Base-by-base conservation (phyloP, 2,797 vertebrate genomes). In the Chelidonichthys spinosus region DNA sequence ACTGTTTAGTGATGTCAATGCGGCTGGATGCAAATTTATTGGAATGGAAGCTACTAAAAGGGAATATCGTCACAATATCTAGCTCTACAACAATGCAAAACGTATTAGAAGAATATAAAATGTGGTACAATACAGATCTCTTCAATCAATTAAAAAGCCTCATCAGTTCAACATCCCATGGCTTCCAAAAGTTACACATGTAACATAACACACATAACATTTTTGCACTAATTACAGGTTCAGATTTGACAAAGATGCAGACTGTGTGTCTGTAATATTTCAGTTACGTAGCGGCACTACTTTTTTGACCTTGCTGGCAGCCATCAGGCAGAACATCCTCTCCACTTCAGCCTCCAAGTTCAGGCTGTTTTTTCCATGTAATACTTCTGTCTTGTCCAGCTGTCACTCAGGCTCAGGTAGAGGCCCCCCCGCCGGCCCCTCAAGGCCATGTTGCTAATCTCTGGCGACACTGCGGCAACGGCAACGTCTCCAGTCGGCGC, bases 371-470 rank as follows among this genome's bases (percentile, higher is more conserved):
- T 63, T 67, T 43, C 6, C 25, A 25, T 25, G 49, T 59, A 42
- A n/a, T 72, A 42, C 64, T 58, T 47, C 9, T 25, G 59, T 67
- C 74, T 49, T 60, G 39, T 60, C 39, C 64, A 40, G 60, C 77
- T 53, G 35, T 81, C 64, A 35, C 6, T 73, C 60, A 14, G 67
- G 63, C 67, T 76, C 1, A 0, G 18, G 32, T 7, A 13, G 61
- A 64, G 54, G 83, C 71, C 46, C 33, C 59, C 69, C 46, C 33
- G 62, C 69, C 72, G 74, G 78, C 62, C 81, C 25, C 76, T 85
- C 77, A 70, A 46, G 52, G 37, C 72, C 52, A 40, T 47, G 61
- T 32, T 8, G 43, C 59, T 92, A 91, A 93, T 90, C 53, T 36
- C 39, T 10, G 40, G 68, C 59, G 91, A 92, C 91, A 66, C 46